phyloP scores from a whole-genome alignment of 2,888 invertebrate genomes.

The Linnaemya vulpina region DNA sequence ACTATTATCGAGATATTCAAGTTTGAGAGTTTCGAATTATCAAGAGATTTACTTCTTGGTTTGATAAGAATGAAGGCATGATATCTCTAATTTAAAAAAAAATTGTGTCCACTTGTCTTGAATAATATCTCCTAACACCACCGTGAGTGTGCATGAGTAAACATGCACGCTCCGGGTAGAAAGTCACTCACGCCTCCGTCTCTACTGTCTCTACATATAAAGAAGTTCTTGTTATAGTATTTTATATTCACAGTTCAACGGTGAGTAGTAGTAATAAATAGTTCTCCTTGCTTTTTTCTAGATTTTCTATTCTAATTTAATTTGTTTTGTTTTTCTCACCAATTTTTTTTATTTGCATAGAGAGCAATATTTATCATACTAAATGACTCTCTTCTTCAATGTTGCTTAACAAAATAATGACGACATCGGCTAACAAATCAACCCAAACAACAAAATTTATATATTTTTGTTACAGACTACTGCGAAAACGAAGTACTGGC shows the following conservation, averaged over 20 bases:
- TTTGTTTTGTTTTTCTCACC: constrained; percentile 36
- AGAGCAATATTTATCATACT: constrained; percentile 18
- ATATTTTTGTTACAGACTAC: constrained; percentile 27
- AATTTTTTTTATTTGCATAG: constrained; percentile 19
- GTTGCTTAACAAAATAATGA: constrained; percentile 61
- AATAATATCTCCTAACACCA: too few species aligned
- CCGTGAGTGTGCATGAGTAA: too few species aligned
- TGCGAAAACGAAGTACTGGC: constrained; percentile 56
- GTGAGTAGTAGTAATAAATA: constrained; percentile 46
- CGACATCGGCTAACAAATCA: constrained; percentile 67
- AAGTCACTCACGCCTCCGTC: too few species aligned
- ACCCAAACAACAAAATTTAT: constrained; percentile 53
- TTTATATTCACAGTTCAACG: constrained; percentile 50
- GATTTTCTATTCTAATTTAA: constrained; percentile 35
- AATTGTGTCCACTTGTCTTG: too few species aligned
- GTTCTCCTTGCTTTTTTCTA: constrained; percentile 34
- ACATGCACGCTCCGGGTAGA: too few species aligned
- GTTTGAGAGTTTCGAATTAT: too few species aligned
- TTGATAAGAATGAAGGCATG: too few species aligned
- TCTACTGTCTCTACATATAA: constrained; percentile 16
- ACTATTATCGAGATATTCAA: too few species aligned
- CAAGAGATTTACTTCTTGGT: too few species aligned
- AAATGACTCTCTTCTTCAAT: constrained; percentile 33
- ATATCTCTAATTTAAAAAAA: too few species aligned
- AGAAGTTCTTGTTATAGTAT: constrained; percentile 15